Evolutionary conservation across 2,113 vertebrate species (phyloP).

Genomic region (Laticauda laticaudata): DNA sequence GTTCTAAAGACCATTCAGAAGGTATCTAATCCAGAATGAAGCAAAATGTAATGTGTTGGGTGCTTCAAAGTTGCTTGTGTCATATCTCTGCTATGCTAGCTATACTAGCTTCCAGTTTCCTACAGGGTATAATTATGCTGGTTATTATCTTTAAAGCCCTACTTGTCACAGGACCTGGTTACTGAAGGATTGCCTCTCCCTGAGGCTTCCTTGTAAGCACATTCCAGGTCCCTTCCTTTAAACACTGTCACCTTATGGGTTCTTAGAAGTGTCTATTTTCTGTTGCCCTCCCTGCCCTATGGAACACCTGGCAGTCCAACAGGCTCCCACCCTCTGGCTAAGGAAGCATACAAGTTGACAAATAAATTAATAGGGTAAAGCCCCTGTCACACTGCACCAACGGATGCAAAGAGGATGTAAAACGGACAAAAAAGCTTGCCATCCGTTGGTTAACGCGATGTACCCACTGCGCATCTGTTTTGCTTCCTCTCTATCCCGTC

Average conservation of each 20-base stretch:
- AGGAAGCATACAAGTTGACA: background rate
- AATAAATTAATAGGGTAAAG: background rate
- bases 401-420: no score
- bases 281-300: background rate
- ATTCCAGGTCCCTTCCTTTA: background rate
- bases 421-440: no score
- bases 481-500: no score
- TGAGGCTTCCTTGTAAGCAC: background rate
- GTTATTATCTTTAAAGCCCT: background rate
- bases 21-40: no score
- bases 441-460: no score
- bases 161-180: background rate
- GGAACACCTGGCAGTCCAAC: background rate
- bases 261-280: background rate
- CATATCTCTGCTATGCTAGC: background rate
- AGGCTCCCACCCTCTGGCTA: background rate
- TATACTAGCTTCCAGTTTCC: background rate
- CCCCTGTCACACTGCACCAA: no score
- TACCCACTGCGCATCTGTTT: no score
- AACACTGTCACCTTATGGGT: background rate
- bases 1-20: background rate
- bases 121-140: background rate
- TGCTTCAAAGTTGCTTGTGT: background rate
- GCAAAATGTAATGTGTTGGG: no score
- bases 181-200: background rate